These are phyloP conservation scores for Drosophila paulistorum DNA, from an alignment of 1,140 invertebrate species.

Conservation along the genomic window DNA sequence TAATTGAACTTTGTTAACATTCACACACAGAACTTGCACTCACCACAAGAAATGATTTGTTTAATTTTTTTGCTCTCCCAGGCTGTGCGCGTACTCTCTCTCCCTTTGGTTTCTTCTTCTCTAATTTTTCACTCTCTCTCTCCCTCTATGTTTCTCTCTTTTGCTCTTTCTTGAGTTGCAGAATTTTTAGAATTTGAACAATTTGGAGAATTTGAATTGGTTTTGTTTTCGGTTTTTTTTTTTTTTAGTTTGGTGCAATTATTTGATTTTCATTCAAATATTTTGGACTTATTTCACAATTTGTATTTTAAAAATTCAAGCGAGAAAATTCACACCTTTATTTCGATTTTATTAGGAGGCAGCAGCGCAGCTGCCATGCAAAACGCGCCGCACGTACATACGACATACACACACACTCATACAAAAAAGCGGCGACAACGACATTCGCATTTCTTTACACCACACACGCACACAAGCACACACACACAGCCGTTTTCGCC, in stretches of 20 bases:
- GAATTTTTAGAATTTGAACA: conserved; percentile 37
- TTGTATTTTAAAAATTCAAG: background rate
- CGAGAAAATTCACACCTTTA: conserved; percentile 55
- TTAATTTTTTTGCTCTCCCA: conserved; percentile 47
- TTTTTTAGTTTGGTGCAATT: conserved; percentile 24
- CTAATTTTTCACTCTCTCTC: conserved; percentile 25
- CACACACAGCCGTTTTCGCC: conserved; percentile 19
- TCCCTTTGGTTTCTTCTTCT: conserved; percentile 21
- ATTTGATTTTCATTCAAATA: conserved; percentile 50
- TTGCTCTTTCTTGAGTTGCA: conserved; percentile 37
- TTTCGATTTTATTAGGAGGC: conserved; percentile 36
- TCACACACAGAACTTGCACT: conserved; percentile 23
- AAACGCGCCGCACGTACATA: conserved; percentile 59
- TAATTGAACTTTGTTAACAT: conserved; percentile 44
- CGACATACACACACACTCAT: conserved; percentile 41
- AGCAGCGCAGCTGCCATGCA: conserved; percentile 59
- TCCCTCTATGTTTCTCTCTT: conserved; percentile 18
- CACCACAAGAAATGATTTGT: conserved; percentile 64
- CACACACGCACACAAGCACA: conserved; percentile 42
- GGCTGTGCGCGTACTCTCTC: conserved; percentile 33
- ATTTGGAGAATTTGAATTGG: background rate
- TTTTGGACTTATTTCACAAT: conserved; percentile 17
- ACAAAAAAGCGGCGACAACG: conserved; percentile 45
- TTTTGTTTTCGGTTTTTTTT: conserved; percentile 25
- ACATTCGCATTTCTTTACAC: conserved; percentile 61